A percentile compares a stretch with the other conserved stretches of the same genome.
These are phyloP conservation scores for Cricetomys ansorgei DNA, from an alignment of 2,113 vertebrate species.

Conservation along the genomic window DNA sequence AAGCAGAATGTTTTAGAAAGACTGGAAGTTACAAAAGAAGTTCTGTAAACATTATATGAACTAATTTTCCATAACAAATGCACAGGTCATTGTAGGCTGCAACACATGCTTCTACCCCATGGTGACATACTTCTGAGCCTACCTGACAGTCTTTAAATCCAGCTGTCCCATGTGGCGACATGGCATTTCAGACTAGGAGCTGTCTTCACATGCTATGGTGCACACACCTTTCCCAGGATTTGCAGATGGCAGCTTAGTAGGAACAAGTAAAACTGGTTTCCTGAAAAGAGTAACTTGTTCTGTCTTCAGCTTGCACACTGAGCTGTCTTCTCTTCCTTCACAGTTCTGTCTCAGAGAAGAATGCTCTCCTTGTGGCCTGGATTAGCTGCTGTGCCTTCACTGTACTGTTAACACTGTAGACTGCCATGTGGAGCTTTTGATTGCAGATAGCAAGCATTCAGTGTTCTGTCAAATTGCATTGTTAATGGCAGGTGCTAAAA, in stretches of 20 bases:
- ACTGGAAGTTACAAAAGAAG: conserved; percentile 73
- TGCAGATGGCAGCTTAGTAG: background rate
- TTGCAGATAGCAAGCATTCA: background rate
- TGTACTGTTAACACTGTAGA: background rate
- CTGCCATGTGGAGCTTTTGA: background rate
- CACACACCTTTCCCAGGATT: background rate
- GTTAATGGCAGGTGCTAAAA: background rate
- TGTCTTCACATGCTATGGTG: background rate
- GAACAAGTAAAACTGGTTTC: conserved; percentile 33
- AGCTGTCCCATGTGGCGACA: background rate
- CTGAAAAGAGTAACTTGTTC: background rate
- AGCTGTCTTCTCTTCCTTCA: background rate
- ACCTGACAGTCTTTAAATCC: background rate
- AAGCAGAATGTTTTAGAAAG: conserved; percentile 75
- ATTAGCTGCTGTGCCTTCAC: conserved; percentile 42
- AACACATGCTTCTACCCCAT: background rate
- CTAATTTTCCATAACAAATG: conserved; percentile 53
- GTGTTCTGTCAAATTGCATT: background rate
- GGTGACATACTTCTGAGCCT: conserved; percentile 50
- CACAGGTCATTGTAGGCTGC: conserved; percentile 25
- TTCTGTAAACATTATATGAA: conserved; percentile 78
- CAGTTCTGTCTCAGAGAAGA: conserved; percentile 1
- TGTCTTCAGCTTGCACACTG: conserved; percentile 51
- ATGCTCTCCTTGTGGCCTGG: background rate
- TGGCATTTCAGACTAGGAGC: background rate